A percentile compares a stretch with the other conserved stretches of the same genome.
phyloP scores from a whole-genome alignment of 2,113 vertebrate genomes.

The Octodon degus region DNA sequence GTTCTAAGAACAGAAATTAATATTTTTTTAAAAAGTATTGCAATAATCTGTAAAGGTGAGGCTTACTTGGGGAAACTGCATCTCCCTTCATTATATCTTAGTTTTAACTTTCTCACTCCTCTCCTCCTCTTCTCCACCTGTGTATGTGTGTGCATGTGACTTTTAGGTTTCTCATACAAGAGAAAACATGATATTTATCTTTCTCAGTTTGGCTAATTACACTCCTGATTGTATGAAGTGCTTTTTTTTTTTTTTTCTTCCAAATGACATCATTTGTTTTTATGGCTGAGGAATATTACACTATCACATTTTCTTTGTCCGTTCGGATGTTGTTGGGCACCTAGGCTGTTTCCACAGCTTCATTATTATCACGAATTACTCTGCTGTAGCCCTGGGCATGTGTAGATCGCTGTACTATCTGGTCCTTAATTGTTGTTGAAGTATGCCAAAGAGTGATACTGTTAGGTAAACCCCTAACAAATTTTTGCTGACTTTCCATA shows the following conservation, averaged over 20 bases:
- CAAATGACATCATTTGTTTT: neutral
- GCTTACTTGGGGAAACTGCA: neutral
- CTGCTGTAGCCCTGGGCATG: neutral
- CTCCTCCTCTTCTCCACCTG: neutral
- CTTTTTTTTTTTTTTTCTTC: neutral
- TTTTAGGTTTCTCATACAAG: neutral
- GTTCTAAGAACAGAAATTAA: slow-evolving; percentile 18
- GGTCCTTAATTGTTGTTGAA: neutral
- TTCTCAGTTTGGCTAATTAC: neutral
- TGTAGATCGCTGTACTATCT: neutral
- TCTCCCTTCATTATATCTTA: neutral
- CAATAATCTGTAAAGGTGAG: neutral
- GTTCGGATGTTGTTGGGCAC: neutral
- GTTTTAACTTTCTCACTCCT: neutral
- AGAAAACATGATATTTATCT: neutral
- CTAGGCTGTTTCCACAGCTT: neutral
- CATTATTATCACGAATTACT: neutral
- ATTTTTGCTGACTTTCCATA: slow-evolving; percentile 11
- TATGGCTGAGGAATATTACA: neutral
- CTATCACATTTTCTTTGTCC: neutral
- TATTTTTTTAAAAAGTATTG: neutral
- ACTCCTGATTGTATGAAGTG: neutral
- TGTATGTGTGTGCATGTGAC: neutral
- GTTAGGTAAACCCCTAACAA: neutral
- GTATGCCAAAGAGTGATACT: neutral